These are phyloP conservation scores for Drosophila orena DNA, from an alignment of 1,140 invertebrate genomes.

Conservation along the genomic window DNA sequence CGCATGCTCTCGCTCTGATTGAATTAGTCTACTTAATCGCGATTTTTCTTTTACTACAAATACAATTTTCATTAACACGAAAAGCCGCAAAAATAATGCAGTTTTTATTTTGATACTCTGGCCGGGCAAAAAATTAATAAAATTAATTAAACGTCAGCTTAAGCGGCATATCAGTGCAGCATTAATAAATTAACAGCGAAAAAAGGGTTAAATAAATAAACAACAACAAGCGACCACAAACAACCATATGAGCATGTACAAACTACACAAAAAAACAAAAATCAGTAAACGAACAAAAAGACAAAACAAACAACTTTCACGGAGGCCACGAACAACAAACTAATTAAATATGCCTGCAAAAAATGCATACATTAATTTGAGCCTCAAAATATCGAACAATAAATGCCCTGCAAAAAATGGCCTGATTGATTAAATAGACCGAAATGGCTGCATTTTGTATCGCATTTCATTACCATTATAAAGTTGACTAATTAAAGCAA, in stretches of 20 bases:
- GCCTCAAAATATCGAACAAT: constrained; percentile 23
- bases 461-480: neutral
- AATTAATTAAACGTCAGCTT: constrained; percentile 81
- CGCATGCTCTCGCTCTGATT: constrained; percentile 30
- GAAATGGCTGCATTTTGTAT: constrained; percentile 4
- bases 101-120: constrained; percentile 33
- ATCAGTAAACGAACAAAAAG: constrained; percentile 29
- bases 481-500: neutral
- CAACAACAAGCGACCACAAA: constrained; percentile 42
- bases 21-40: constrained; percentile 48
- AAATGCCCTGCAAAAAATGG: constrained; percentile 31
- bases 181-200: constrained; percentile 71
- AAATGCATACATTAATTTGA: constrained; percentile 30
- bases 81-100: constrained; percentile 44
- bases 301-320: constrained; percentile 38
- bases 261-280: constrained; percentile 5
- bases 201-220: constrained; percentile 70
- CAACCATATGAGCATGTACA: constrained; percentile 22
- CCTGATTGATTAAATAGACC: constrained; percentile 23
- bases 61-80: constrained; percentile 55
- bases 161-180: constrained; percentile 71
- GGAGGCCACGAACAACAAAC: constrained; percentile 69
- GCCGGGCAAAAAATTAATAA: constrained; percentile 66
- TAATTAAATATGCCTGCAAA: constrained; percentile 70
- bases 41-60: constrained; percentile 35